phyloP scores from a whole-genome alignment of 2,888 invertebrate species.

The Idaea aversata region DNA sequence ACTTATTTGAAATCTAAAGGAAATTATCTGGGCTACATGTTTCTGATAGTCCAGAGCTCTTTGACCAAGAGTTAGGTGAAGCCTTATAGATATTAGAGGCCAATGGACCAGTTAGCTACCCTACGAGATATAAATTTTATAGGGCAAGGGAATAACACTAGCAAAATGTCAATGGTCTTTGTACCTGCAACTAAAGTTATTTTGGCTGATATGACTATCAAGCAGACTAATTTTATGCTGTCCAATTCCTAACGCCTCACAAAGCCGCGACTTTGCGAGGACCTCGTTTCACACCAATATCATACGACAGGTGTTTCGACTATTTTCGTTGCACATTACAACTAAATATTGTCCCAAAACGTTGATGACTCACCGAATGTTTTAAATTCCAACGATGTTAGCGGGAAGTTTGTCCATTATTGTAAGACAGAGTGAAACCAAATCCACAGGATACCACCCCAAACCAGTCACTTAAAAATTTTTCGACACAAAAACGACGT shows the following conservation, averaged over 20 bases:
- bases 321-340: slow-evolving; percentile 18
- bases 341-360: slow-evolving; percentile 39
- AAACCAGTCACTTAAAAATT: slow-evolving; percentile 60
- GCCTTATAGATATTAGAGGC: no score
- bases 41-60: no score
- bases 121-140: no score
- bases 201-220: no score
- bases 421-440: slow-evolving; percentile 61
- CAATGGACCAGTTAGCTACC: no score
- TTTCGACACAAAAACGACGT: slow-evolving; percentile 54
- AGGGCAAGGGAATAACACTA: no score
- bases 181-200: no score
- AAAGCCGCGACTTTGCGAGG: background rate
- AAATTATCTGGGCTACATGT: no score
- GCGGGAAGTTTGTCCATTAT: slow-evolving; percentile 73
- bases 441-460: slow-evolving; percentile 70
- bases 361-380: slow-evolving; percentile 76
- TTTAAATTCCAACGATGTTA: slow-evolving; percentile 76
- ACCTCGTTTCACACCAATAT: background rate
- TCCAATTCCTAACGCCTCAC: background rate
- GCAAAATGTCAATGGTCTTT: no score
- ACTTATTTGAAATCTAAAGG: no score
- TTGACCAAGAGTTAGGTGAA: no score
- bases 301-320: background rate
- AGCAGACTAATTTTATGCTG: no score